Percentiles rank a stretch among this genome's conserved stretches.
phyloP scores from a whole-genome alignment of 2,797 vertebrate genomes.

The Gadopsis bispinosus region DNA sequence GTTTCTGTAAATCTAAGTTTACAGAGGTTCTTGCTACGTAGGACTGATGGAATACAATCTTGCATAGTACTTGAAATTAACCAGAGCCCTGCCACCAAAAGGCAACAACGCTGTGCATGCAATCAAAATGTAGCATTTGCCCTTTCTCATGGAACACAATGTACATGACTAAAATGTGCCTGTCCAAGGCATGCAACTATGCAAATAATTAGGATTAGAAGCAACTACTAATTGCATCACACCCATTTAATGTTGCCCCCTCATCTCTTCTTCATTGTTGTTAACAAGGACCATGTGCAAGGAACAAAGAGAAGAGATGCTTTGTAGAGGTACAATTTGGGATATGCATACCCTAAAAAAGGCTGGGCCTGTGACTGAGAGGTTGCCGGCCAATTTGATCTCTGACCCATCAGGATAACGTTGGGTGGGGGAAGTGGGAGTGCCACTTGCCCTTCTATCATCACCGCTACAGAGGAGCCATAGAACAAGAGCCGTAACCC shows the following conservation, averaged over 20 bases:
- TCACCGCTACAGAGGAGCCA: neutral
- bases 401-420: neutral
- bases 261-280: neutral
- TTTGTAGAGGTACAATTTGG: neutral
- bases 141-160: conserved; percentile 7
- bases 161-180: conserved; percentile 5
- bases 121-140: conserved; percentile 14
- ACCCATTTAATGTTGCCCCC: neutral
- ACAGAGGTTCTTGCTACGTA: neutral
- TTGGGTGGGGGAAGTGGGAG: too few species aligned
- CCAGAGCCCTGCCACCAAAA: neutral
- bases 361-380: neutral
- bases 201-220: neutral
- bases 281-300: neutral
- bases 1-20: neutral
- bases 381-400: neutral
- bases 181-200: neutral
- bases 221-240: neutral
- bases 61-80: conserved; percentile 13
- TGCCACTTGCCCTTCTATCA: neutral
- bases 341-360: too few species aligned
- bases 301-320: conserved; percentile 24
- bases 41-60: conserved; percentile 36
- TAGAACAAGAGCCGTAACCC: neutral
- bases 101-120: conserved; percentile 20